Conservation (phyloP, 2,797 vertebrate genomes). For the Manis crassicaudata region DNA sequence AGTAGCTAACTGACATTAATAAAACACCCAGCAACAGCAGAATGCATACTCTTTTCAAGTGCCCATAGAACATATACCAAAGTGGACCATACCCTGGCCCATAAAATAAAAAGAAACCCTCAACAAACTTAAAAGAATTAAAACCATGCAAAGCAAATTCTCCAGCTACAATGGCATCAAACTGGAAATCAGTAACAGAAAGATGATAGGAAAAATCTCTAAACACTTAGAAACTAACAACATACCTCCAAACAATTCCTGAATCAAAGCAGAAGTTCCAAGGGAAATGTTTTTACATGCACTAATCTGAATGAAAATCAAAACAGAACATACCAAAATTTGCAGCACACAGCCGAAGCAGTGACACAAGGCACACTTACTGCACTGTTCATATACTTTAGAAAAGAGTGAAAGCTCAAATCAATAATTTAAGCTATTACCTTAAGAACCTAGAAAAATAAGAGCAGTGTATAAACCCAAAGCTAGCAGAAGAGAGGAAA, state of each 20-base stretch:
- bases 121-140: background rate
- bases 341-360: background rate
- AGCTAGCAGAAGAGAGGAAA: background rate
- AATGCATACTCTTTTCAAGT: background rate
- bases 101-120: background rate
- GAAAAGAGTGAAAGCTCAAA: background rate
- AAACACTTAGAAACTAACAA: background rate
- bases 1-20: background rate
- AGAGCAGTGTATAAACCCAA: background rate
- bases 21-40: background rate
- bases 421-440: background rate
- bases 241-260: background rate
- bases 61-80: background rate
- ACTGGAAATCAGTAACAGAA: background rate
- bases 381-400: background rate
- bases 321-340: background rate
- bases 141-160: background rate
- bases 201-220: background rate
- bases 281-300: background rate
- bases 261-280: background rate
- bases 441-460: background rate
- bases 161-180: background rate
- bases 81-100: background rate
- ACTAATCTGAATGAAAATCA: background rate
- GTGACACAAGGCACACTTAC: background rate